Conservation (phyloP, 2,113 vertebrate genomes). For the Vicugna pacos region DNA sequence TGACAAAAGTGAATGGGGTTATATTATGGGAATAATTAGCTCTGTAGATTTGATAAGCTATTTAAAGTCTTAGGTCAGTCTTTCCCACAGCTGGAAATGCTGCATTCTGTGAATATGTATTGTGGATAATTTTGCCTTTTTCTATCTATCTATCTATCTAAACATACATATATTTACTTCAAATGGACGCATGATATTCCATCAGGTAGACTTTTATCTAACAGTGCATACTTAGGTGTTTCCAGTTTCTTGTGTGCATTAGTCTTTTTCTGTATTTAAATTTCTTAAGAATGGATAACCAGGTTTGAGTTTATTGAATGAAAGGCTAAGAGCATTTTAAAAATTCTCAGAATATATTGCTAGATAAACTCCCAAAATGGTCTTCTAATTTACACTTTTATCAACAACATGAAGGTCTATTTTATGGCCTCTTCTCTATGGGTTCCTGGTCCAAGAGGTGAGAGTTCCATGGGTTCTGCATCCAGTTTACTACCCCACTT, state of each 20-base stretch:
- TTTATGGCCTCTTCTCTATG: not conserved
- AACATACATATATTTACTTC: not conserved
- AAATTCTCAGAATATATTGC: not conserved
- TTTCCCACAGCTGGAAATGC: not conserved
- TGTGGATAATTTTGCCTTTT: not conserved
- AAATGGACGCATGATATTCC: not conserved
- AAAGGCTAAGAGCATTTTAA: not conserved
- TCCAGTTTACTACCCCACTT: too few species aligned
- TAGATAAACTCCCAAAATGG: not conserved
- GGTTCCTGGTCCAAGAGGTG: not conserved
- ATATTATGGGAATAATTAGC: not conserved
- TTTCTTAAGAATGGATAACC: not conserved
- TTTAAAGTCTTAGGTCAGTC: not conserved
- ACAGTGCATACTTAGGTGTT: not conserved
- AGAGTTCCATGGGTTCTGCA: not conserved
- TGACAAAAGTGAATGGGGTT: not conserved
- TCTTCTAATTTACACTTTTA: not conserved
- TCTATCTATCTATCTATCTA: not conserved
- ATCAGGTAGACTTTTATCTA: not conserved
- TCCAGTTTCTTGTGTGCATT: not conserved
- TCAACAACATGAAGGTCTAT: not conserved
- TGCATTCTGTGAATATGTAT: not conserved
- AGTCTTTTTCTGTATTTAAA: not conserved
- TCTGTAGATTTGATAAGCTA: not conserved
- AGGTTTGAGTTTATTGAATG: not conserved